phyloP scores from a whole-genome alignment of 2,888 invertebrate species.

The Liodrosophila aerea region DNA sequence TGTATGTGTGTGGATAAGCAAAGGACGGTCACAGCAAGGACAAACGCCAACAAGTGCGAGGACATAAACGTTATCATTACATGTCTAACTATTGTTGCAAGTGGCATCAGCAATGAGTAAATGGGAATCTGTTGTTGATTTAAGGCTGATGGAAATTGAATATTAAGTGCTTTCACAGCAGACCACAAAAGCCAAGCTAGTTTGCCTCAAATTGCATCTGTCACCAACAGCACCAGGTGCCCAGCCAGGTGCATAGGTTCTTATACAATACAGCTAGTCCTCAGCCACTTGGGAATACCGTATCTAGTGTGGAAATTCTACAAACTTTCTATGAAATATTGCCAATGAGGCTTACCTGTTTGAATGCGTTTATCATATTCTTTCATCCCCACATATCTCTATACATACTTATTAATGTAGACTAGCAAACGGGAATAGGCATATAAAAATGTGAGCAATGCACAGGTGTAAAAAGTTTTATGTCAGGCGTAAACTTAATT shows the following conservation, averaged over 20 bases:
- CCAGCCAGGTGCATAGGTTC: no score
- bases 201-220: slow-evolving; percentile 3
- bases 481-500: slow-evolving; percentile 65
- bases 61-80: slow-evolving; percentile 53
- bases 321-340: no score
- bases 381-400: no score
- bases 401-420: no score
- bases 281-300: no score
- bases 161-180: background rate
- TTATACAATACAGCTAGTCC: no score
- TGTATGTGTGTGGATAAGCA: slow-evolving; percentile 15
- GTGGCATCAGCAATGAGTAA: no score
- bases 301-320: no score
- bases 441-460: slow-evolving; percentile 3
- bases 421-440: no score
- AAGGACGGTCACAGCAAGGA: slow-evolving; percentile 62
- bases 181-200: no score
- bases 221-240: no score
- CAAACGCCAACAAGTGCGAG: slow-evolving; percentile 65
- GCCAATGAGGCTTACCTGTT: no score
- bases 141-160: slow-evolving; percentile 10
- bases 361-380: background rate
- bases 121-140: slow-evolving; percentile 1
- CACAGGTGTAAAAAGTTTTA: slow-evolving; percentile 54
- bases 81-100: slow-evolving; percentile 13